A percentile compares a stretch with the other conserved stretches of the same genome.
Conservation (phyloP, 2,113 vertebrate genomes). For the Acanthisitta chloris region DNA sequence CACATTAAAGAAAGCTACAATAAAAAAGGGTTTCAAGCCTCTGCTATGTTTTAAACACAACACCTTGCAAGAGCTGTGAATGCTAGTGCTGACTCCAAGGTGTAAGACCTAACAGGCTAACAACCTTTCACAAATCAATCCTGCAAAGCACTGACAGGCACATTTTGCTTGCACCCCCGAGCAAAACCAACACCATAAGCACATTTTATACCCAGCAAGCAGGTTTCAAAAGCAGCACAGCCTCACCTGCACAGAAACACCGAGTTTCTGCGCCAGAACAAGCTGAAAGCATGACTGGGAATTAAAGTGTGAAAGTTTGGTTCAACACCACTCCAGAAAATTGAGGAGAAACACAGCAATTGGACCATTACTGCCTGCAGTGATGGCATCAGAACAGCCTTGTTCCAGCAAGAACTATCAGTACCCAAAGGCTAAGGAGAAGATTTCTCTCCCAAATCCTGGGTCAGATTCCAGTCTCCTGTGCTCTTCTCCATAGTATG, state of each 20-base stretch:
- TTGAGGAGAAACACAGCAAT: background rate
- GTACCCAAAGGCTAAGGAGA: background rate
- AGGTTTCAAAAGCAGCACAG: background rate
- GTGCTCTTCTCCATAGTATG: too few relatives aligned
- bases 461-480: background rate
- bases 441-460: background rate
- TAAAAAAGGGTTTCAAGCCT: background rate
- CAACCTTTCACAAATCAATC: background rate
- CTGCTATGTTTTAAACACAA: background rate
- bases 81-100: background rate
- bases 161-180: rapidly evolving
- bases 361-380: too few relatives aligned
- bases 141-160: background rate
- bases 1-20: background rate
- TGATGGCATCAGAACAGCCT: background rate
- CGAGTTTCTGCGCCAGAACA: rapidly evolving
- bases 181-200: background rate
- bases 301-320: background rate
- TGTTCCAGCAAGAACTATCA: background rate
- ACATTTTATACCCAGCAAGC: background rate
- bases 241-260: background rate
- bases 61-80: background rate
- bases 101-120: background rate
- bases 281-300: background rate
- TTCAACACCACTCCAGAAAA: background rate